Evolutionary conservation across 2,888 invertebrate species (phyloP), one percentile per base, ranked within the genome.

Genomic region (Nymphalis urticae): DNA sequence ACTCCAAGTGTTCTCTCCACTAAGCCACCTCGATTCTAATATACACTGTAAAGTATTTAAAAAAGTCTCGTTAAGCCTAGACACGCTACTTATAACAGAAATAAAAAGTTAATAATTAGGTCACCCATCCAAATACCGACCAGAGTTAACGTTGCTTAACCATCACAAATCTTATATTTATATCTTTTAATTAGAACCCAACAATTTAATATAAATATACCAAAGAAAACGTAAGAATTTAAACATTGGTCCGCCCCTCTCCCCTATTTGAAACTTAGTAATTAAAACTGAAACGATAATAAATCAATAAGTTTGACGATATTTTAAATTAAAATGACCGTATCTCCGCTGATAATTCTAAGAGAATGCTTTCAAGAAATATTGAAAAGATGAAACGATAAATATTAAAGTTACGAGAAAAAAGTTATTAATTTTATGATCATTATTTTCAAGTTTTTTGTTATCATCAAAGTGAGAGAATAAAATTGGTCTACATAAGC

Each of bases 301-400:
- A 89, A 89, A 88, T 89, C 87, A 83, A 85, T 85, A 86, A 88
- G 82, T 84, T 81, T 80, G 81, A 82, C 82, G 83, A 85, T 83
- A 84, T 85, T 88, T 85, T 85, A 87, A 87, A 85, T 87, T 86
- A 86, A 86, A 86, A 85, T 81, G 78, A 77, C 78, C 79, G 77
- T 82, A 84, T 83, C 81, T 75, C 75, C 73, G 71, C 74, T 70
- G 76, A 77, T 78, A 81, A 77, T 81, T 79, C 76, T 75, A 76
- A 76, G 76, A 77, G 79, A 80, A 80, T 80, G 79, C 75, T 71
- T 74, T 56, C 72, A 74, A 73, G 75, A 75, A 75, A 78, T 76
- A 79, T 80, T 79, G 79, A 77, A 79, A 76, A 75, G 75, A 75
- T 75, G 75, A 72, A 53, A 72, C 74, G 71, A 75, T 76, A 76